These are phyloP conservation scores for Hydrophis major DNA, from an alignment of 2,797 vertebrate genomes.

Conservation along the genomic window DNA sequence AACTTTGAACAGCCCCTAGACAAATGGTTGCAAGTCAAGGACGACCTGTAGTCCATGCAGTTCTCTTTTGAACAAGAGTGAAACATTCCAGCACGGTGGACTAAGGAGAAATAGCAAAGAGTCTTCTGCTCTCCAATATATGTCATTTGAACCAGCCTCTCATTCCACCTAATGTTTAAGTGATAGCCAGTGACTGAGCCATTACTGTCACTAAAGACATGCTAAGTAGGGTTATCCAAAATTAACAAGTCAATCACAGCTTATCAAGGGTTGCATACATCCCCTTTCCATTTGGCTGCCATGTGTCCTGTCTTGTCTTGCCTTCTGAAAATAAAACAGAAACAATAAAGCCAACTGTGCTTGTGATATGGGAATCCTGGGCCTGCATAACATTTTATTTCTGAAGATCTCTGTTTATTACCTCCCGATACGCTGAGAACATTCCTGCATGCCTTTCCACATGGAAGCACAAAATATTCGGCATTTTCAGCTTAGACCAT, in stretches of 20 bases:
- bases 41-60: background rate
- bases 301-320: constrained; percentile 27
- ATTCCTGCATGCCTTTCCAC: constrained; percentile 74
- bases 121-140: background rate
- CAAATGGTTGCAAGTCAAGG: background rate
- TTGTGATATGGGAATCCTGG: constrained; percentile 17
- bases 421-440: constrained; percentile 62
- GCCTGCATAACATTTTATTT: constrained; percentile 49
- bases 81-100: background rate
- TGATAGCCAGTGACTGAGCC: background rate
- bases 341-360: background rate
- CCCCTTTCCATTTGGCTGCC: constrained; percentile 34
- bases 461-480: constrained; percentile 70
- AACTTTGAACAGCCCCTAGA: background rate
- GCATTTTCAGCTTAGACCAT: constrained; percentile 71
- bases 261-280: background rate
- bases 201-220: background rate
- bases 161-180: background rate
- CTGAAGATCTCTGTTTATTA: constrained; percentile 53
- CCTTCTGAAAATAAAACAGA: constrained; percentile 29
- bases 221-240: background rate
- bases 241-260: background rate
- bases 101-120: background rate
- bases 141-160: background rate
- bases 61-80: background rate